phyloP scores from a whole-genome alignment of 2,113 vertebrate genomes.

The Vombatus ursinus region DNA sequence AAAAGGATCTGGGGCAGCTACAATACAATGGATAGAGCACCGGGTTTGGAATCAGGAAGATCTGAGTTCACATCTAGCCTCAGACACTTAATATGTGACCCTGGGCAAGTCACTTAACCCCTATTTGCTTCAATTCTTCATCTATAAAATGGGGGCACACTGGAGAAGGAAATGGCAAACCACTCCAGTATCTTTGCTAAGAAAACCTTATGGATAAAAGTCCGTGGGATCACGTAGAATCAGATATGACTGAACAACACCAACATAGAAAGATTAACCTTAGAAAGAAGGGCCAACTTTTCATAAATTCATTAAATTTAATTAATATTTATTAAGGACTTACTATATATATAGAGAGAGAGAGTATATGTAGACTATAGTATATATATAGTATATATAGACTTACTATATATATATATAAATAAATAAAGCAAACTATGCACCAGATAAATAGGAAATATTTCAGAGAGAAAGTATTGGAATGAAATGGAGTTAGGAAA shows the following conservation, averaged over 20 bases:
- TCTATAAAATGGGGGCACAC: background rate
- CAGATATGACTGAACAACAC: background rate
- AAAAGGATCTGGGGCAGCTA: no score
- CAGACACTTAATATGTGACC: background rate
- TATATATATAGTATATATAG: no score
- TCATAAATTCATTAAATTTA: no score
- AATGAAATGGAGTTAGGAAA: background rate
- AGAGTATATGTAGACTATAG: no score
- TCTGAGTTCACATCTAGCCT: background rate
- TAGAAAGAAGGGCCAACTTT: background rate
- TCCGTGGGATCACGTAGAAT: background rate
- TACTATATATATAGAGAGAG: no score
- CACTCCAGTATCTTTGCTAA: background rate
- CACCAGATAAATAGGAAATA: background rate
- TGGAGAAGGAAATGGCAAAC: background rate
- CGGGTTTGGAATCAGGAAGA: background rate
- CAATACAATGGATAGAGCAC: no score
- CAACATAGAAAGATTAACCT: background rate
- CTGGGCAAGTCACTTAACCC: background rate
- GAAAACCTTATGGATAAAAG: background rate
- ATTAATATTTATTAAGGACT: no score
- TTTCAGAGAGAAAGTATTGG: background rate
- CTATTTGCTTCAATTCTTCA: background rate
- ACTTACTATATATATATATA: no score
- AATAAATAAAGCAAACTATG: no score